A percentile compares a stretch with the other conserved stretches of the same genome.
These are phyloP conservation scores for Chelmon rostratus DNA, from an alignment of 2,797 vertebrate genomes.

Conservation along the genomic window DNA sequence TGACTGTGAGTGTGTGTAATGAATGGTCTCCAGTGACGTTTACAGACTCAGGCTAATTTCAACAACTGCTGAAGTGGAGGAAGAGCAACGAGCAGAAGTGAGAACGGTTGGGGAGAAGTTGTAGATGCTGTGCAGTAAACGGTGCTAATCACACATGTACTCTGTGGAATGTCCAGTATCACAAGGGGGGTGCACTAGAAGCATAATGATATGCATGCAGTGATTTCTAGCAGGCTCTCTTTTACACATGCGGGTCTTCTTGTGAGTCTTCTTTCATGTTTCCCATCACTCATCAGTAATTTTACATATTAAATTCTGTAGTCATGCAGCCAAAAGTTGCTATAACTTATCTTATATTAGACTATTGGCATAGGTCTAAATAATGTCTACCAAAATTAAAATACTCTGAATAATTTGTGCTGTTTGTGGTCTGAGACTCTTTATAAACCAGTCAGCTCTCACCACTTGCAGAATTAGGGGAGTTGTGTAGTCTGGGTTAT, in stretches of 20 bases:
- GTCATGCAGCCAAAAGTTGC: neutral
- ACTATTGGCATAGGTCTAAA: slow-evolving; percentile 1
- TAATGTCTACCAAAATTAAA: neutral
- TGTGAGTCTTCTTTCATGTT: neutral
- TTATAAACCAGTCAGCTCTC: neutral
- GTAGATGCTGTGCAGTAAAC: slow-evolving; percentile 3
- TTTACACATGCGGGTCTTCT: neutral
- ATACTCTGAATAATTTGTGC: neutral
- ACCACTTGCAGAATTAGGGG: neutral
- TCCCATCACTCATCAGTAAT: neutral
- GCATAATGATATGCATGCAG: neutral
- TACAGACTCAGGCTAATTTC: slow-evolving; percentile 51
- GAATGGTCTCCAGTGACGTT: slow-evolving; percentile 49
- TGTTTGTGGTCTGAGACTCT: slow-evolving; percentile 4
- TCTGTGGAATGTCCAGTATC: neutral
- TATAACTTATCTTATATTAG: neutral
- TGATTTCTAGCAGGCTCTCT: slow-evolving; percentile 10
- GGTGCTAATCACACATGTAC: neutral
- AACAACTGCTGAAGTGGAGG: slow-evolving; percentile 30
- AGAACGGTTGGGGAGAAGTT: neutral
- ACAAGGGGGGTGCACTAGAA: neutral
- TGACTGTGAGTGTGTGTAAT: slow-evolving; percentile 43
- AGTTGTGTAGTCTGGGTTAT: neutral
- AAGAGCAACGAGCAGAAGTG: slow-evolving; percentile 15
- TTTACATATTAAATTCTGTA: neutral